Conservation (phyloP, 2,113 vertebrate genomes). For the Carlito syrichta region DNA sequence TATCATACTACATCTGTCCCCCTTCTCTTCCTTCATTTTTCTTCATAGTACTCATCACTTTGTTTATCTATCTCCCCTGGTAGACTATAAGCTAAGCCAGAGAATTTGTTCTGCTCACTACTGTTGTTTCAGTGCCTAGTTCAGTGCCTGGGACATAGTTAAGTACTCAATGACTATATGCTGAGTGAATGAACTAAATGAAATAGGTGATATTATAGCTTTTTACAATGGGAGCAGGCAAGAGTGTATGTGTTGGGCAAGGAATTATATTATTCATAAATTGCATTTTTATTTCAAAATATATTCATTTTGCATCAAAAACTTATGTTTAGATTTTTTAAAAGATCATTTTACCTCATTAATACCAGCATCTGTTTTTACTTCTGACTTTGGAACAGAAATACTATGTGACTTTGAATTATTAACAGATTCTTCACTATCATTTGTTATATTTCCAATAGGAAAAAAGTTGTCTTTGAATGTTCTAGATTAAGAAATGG, state of each 20-base stretch:
- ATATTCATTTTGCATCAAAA: slow-evolving; percentile 14
- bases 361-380: background rate
- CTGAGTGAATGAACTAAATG: background rate
- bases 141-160: background rate
- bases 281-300: background rate
- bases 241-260: background rate
- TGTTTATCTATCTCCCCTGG: background rate
- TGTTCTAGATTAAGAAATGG: slow-evolving; percentile 45
- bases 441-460: background rate
- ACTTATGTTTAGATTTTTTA: background rate
- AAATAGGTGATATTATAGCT: background rate
- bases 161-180: background rate
- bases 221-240: background rate
- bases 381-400: background rate
- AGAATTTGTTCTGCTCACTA: background rate
- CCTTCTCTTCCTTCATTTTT: background rate
- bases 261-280: background rate
- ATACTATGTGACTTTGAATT: background rate
- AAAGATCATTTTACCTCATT: slow-evolving; percentile 52
- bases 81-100: background rate
- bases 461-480: background rate
- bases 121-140: background rate
- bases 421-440: background rate
- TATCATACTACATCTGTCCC: background rate
- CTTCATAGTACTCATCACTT: background rate